These are phyloP conservation scores for Drosophila rufa DNA, from an alignment of 1,140 invertebrate genomes.

Conservation along the genomic window DNA sequence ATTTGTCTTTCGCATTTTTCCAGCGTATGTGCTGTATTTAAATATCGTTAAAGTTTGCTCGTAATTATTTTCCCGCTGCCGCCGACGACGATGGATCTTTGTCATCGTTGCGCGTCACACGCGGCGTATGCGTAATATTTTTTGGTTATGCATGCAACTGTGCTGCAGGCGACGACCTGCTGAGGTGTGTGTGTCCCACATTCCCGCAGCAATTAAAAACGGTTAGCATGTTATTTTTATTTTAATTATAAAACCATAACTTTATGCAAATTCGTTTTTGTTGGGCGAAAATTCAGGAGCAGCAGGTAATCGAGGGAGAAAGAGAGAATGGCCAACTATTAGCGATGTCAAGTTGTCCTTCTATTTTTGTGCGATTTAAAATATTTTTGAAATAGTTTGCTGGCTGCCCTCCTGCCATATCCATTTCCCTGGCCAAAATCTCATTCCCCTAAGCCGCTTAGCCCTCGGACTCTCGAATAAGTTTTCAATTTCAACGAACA, in stretches of 20 bases:
- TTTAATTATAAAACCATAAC: conserved; percentile 72
- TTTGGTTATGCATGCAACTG: conserved; percentile 63
- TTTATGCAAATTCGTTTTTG: conserved; percentile 54
- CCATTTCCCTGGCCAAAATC: neutral
- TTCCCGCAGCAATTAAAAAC: conserved; percentile 64
- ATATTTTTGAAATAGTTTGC: neutral
- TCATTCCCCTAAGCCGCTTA: conserved; percentile 40
- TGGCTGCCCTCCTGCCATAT: neutral
- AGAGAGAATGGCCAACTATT: neutral
- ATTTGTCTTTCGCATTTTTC: conserved; percentile 62
- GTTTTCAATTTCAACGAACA: neutral
- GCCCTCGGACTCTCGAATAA: neutral
- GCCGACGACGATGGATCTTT: conserved; percentile 45
- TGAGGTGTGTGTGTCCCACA: conserved; percentile 53
- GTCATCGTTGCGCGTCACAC: conserved; percentile 58
- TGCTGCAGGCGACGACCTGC: conserved; percentile 15
- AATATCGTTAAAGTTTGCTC: conserved; percentile 63
- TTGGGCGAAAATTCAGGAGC: conserved; percentile 9
- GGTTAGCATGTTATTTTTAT: conserved; percentile 55
- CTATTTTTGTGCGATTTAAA: conserved; percentile 1
- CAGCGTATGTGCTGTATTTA: conserved; percentile 52
- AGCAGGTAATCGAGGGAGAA: no score
- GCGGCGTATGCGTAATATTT: conserved; percentile 71
- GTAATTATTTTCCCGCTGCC: conserved; percentile 63
- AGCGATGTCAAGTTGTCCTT: neutral